Evolutionary conservation across 2,797 vertebrate genomes (phyloP).

Genomic region (Oryzias dopingdopingensis): DNA sequence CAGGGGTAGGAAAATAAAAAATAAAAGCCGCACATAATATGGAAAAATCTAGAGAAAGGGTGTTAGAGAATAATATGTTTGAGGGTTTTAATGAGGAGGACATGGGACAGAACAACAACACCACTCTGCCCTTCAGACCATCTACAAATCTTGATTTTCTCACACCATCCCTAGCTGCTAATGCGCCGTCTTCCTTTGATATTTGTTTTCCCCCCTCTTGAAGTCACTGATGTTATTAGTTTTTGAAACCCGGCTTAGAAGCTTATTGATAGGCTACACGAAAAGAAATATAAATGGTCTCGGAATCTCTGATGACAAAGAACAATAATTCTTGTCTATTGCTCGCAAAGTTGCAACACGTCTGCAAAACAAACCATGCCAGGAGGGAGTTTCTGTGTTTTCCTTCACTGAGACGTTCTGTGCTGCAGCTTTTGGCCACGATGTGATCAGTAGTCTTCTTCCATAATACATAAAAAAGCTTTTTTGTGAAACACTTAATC

Average conservation of each 20-base stretch:
- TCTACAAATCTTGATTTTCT: conserved; percentile 62
- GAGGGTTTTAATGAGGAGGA: conserved; percentile 41
- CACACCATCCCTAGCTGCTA: conserved; percentile 40
- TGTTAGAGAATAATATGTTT: conserved; percentile 37
- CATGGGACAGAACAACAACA: conserved; percentile 43
- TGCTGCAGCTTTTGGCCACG: conserved; percentile 38
- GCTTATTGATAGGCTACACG: conserved; percentile 60
- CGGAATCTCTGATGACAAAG: conserved; percentile 54
- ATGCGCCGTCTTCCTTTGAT: conserved; percentile 66
- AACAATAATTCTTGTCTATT: conserved; percentile 52
- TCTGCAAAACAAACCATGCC: conserved; percentile 30
- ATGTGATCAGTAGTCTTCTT: conserved; percentile 31
- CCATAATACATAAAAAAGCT: conserved; percentile 47
- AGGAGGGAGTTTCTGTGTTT: conserved; percentile 40
- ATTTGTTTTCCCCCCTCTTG: conserved; percentile 71
- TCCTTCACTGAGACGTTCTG: conserved; percentile 25
- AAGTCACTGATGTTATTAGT: conserved; percentile 74
- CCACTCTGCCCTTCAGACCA: conserved; percentile 46
- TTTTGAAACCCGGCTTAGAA: conserved; percentile 66
- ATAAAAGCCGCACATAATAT: conserved; percentile 22
- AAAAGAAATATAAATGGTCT: conserved; percentile 65
- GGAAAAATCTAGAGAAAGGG: conserved; percentile 32
- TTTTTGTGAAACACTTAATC: conserved; percentile 63
- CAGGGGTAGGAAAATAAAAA: background rate
- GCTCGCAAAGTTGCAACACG: conserved; percentile 32